A percentile compares a stretch with the other conserved stretches of the same genome.
Conservation (phyloP, 53 echinoderm and acorn worm species). For the Echinometra lucunter region DNA sequence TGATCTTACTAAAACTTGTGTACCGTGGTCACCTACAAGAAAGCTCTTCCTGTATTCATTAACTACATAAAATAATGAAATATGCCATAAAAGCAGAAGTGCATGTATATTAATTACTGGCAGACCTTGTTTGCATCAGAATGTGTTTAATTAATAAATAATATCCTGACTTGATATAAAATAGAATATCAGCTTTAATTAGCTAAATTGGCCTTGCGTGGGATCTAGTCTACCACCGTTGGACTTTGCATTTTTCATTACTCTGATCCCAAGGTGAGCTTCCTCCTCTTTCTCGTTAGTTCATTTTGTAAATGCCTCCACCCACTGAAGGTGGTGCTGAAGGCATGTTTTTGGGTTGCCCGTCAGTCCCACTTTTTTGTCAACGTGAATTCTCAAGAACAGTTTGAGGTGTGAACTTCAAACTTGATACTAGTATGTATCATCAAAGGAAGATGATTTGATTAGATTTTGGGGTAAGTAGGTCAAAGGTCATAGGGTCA, state of each 20-base stretch:
- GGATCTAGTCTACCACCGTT: neutral
- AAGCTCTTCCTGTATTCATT: neutral
- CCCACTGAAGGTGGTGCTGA: too few species aligned
- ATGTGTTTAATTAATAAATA: constrained; percentile 7
- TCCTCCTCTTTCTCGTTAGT: neutral
- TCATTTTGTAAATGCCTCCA: neutral
- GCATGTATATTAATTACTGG: neutral
- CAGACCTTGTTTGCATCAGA: neutral
- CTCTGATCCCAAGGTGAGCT: neutral
- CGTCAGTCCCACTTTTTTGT: too few species aligned
- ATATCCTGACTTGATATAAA: neutral
- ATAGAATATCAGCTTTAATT: constrained; percentile 8
- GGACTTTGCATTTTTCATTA: neutral
- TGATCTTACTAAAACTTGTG: neutral
- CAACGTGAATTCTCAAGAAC: too few species aligned
- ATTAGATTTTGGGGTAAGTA: too few species aligned
- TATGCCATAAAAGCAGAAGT: neutral
- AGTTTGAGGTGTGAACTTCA: too few species aligned
- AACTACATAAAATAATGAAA: neutral
- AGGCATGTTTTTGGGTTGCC: too few species aligned
- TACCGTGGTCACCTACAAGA: neutral
- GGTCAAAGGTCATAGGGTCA: too few species aligned
- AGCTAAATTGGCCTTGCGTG: constrained; percentile 15
- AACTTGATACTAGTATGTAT: too few species aligned
- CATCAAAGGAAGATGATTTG: too few species aligned